A percentile compares a stretch with the other conserved stretches of the same genome.
Conservation (phyloP, 2,888 invertebrate genomes). For the Dryobota labecula region DNA sequence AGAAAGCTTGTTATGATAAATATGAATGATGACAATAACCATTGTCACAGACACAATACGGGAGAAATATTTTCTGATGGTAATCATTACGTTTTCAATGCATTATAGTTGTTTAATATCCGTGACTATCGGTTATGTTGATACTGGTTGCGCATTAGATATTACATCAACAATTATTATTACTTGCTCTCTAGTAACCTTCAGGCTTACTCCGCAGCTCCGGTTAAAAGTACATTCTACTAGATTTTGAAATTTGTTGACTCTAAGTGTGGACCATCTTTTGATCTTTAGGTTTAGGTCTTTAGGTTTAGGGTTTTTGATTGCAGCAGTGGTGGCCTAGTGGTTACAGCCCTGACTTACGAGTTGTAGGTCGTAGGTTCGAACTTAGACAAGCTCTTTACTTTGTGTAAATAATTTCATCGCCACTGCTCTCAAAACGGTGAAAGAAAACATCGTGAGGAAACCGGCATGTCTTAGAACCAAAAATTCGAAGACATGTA, state of each 20-base stretch:
- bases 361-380: too few relatives aligned
- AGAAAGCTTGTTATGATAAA: slow-evolving; percentile 24
- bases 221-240: background rate
- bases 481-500: too few relatives aligned
- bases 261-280: background rate
- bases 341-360: too few relatives aligned
- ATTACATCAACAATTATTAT: slow-evolving; percentile 41
- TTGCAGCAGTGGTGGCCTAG: too few relatives aligned
- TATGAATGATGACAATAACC: slow-evolving; percentile 20
- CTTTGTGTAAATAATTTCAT: too few relatives aligned
- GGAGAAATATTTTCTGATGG: slow-evolving; percentile 21
- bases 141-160: slow-evolving; percentile 35
- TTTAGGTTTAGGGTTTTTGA: too few relatives aligned
- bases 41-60: slow-evolving; percentile 41
- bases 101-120: slow-evolving; percentile 37
- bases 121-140: slow-evolving; percentile 55
- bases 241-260: background rate
- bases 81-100: slow-evolving; percentile 40
- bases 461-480: too few relatives aligned
- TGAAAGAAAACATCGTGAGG: too few relatives aligned
- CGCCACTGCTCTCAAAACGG: too few relatives aligned
- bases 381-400: too few relatives aligned
- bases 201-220: background rate
- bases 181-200: slow-evolving; percentile 12
- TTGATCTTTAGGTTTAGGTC: background rate